phyloP scores from a whole-genome alignment of 1,140 invertebrate species.

The Zaprionus vittiger region DNA sequence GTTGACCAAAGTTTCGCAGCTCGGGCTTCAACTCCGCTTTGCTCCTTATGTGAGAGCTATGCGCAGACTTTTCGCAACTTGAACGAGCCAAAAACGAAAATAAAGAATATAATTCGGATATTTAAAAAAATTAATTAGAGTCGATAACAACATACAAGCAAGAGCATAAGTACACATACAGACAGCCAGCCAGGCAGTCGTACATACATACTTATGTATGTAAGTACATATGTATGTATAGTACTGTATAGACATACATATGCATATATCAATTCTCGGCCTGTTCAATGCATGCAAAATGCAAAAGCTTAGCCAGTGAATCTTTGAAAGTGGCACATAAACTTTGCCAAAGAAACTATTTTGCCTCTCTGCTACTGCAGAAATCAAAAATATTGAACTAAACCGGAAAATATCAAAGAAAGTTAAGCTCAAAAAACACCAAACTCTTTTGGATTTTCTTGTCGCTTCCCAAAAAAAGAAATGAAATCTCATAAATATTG shows the following conservation, averaged over 20 bases:
- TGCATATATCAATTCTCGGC: conserved; percentile 35
- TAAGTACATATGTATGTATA: not conserved
- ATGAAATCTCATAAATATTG: conserved; percentile 18
- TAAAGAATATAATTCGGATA: conserved; percentile 19
- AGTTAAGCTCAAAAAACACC: conserved; percentile 46
- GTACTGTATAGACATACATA: conserved; percentile 8
- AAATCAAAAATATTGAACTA: conserved; percentile 49
- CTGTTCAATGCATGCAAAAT: conserved; percentile 70
- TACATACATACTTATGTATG: not conserved
- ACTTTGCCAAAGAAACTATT: conserved; percentile 79
- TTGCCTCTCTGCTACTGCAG: conserved; percentile 41
- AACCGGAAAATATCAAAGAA: conserved; percentile 49
- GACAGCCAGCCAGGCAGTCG: not conserved
- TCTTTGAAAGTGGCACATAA: conserved; percentile 81
- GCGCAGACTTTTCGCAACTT: conserved; percentile 53
- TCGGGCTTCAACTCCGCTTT: conserved; percentile 38
- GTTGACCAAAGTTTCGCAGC: conserved; percentile 40
- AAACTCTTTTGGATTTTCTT: conserved; percentile 29
- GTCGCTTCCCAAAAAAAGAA: not conserved
- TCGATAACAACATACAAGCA: conserved; percentile 2
- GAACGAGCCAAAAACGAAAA: conserved; percentile 40
- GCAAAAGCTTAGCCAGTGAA: conserved; percentile 79
- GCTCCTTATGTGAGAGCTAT: conserved; percentile 67
- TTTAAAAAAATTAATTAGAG: conserved; percentile 7
- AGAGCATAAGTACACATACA: not conserved